Conservation (phyloP, 2,113 vertebrate species). For the Pristiophorus japonicus region DNA sequence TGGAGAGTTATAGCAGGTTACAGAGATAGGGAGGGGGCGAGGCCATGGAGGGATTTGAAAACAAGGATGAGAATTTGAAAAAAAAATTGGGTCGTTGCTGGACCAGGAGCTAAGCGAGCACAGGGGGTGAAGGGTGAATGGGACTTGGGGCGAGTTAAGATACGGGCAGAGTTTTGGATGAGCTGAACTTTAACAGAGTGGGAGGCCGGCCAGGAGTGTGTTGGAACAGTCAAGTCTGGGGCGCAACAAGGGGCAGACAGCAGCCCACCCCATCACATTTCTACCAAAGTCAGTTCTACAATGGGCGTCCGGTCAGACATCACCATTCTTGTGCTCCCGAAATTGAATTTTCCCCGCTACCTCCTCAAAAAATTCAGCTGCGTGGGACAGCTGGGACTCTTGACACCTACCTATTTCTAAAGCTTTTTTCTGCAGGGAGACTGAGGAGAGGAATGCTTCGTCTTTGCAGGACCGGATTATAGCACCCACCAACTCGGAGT, state of each 20-base stretch:
- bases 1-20: neutral
- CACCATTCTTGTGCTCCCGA: neutral
- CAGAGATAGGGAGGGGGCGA: neutral
- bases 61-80: too few relatives aligned
- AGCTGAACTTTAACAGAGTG: neutral
- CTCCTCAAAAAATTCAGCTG: neutral
- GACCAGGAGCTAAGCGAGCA: too few relatives aligned
- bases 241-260: neutral
- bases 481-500: constrained; percentile 65
- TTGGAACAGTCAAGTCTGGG: neutral
- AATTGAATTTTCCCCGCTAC: neutral
- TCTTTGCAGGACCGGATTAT: constrained; percentile 77
- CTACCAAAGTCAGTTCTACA: neutral
- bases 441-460: constrained; percentile 70
- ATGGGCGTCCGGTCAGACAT: too few relatives aligned
- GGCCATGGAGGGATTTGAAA: neutral
- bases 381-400: neutral
- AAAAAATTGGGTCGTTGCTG: too few relatives aligned
- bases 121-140: too few relatives aligned
- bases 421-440: constrained; percentile 62
- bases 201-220: neutral
- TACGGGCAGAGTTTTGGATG: too few relatives aligned
- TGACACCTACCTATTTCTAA: constrained; percentile 68
- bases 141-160: too few relatives aligned
- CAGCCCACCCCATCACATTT: neutral